A percentile compares a stretch with the other conserved stretches of the same genome.
These are phyloP conservation scores for Brachionus plicatilis DNA, from an alignment of 1,140 invertebrate species.

Conservation along the genomic window DNA sequence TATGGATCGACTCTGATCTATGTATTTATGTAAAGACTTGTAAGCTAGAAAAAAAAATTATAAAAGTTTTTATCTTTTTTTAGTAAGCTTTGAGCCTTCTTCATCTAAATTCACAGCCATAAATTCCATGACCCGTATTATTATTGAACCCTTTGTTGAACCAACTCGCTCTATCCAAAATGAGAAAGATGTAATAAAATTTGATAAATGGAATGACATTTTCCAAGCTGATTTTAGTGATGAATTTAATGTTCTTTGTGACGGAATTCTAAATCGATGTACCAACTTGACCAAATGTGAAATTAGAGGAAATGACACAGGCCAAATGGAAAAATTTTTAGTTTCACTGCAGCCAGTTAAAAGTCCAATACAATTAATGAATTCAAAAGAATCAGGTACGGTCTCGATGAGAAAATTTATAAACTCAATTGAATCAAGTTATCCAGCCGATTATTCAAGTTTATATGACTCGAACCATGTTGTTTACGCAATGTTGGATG, in stretches of 20 bases:
- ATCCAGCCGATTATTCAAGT: background rate
- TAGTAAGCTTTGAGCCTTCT: background rate
- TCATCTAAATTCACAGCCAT: background rate
- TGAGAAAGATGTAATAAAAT: background rate
- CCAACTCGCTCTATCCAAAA: background rate
- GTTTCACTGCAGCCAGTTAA: background rate
- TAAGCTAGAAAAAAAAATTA: background rate
- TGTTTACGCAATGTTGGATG: background rate
- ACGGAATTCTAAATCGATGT: background rate
- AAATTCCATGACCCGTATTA: background rate
- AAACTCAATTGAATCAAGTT: background rate
- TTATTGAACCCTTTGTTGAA: background rate
- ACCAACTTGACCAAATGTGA: slow-evolving; percentile 1
- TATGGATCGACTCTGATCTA: background rate
- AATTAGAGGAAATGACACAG: background rate
- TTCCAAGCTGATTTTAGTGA: background rate
- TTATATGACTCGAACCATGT: background rate
- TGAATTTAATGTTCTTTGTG: background rate
- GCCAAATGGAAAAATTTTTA: background rate
- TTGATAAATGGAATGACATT: background rate
- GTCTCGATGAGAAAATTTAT: background rate
- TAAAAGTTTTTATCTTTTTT: background rate
- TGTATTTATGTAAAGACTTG: slow-evolving; percentile 20
- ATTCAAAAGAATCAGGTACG: background rate
- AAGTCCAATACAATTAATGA: background rate